Evolutionary conservation across 2,888 invertebrate genomes (phyloP).

Genomic region (Eristalis intricaria): DNA sequence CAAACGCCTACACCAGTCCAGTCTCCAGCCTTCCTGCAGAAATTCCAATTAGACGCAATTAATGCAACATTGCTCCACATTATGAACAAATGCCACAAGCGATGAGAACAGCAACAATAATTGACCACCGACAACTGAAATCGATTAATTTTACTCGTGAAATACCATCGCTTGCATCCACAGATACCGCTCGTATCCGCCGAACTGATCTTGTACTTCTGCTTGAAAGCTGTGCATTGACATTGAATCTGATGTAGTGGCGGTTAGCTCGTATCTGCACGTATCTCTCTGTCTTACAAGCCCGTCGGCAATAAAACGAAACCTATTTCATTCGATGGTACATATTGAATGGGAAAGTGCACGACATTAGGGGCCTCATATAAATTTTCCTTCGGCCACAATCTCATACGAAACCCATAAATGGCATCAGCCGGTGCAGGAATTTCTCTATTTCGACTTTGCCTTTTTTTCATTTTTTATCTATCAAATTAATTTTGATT

Average conservation of each 20-base stretch:
- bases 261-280: neutral
- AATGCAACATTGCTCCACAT: constrained; percentile 33
- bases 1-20: constrained; percentile 16
- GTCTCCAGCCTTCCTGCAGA: neutral
- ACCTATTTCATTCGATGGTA: neutral
- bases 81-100: constrained; percentile 12
- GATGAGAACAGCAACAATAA: neutral
- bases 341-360: constrained; percentile 25
- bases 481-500: neutral
- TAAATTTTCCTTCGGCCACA: constrained; percentile 22
- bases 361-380: constrained; percentile 31
- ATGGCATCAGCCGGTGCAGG: constrained; percentile 15
- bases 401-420: constrained; percentile 10
- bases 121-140: constrained; percentile 48
- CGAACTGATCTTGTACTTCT: constrained; percentile 19
- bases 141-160: constrained; percentile 44
- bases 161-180: constrained; percentile 30
- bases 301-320: neutral
- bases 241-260: constrained; percentile 45
- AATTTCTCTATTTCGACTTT: constrained; percentile 1
- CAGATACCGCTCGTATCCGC: constrained; percentile 10
- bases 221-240: constrained; percentile 32
- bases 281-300: neutral
- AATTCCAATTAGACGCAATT: constrained; percentile 51
- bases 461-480: neutral